Evolutionary conservation across 1,140 invertebrate species (phyloP).

Genomic region (Sycophila sp.): DNA sequence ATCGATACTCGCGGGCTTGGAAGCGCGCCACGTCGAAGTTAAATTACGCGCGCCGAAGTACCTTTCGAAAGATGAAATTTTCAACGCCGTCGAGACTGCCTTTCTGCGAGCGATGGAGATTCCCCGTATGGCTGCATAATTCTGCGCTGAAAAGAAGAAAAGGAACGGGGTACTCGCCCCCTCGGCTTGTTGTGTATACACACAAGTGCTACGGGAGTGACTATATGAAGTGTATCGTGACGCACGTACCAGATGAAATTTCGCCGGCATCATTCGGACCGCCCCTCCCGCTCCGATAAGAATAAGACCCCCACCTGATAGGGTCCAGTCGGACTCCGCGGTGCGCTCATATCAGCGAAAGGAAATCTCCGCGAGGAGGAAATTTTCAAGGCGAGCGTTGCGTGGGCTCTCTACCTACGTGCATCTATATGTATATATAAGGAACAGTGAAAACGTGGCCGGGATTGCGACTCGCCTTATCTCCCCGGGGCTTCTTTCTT

Average conservation of each 20-base stretch:
- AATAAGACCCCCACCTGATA: not conserved
- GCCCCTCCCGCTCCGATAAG: not conserved
- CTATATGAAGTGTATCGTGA: too few species aligned
- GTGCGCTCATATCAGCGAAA: too few species aligned
- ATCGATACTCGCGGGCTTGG: constrained; percentile 10
- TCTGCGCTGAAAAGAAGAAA: too few species aligned
- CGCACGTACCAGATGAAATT: not conserved
- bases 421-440: constrained; percentile 9
- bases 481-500: not conserved
- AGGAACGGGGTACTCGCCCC: too few species aligned
- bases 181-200: too few species aligned
- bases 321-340: not conserved
- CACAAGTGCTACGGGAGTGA: too few species aligned
- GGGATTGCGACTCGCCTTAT: constrained; percentile 17
- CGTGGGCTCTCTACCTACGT: too few species aligned
- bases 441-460: constrained; percentile 8
- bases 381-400: too few species aligned
- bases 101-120: too few species aligned
- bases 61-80: constrained; percentile 2
- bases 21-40: not conserved
- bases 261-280: not conserved
- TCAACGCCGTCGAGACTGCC: too few species aligned
- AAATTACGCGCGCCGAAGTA: constrained; percentile 10
- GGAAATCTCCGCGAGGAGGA: too few species aligned
- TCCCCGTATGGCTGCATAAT: too few species aligned